Evolutionary conservation across 2,113 vertebrate species (phyloP), one percentile per base, ranked within the genome.

Genomic region (Microcebus tavaratra): DNA sequence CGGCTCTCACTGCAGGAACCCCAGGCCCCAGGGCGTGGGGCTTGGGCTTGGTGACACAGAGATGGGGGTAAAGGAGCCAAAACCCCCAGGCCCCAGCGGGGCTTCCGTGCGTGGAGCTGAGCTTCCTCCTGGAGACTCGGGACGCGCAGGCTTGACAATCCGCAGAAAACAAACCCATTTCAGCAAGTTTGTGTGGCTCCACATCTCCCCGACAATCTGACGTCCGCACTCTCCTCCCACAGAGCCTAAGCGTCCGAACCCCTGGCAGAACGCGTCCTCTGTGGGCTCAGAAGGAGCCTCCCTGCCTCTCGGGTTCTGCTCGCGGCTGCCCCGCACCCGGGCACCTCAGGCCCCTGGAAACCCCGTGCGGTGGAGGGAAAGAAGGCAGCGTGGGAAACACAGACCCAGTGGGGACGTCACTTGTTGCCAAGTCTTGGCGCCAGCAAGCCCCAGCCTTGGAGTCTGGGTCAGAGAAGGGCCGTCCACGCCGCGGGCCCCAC

Each of bases 371-470:
- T 8, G 14, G 8, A 75, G 29, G 23, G 25, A n/a, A 36, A 53
- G 13, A 23, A 1, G 57, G 36, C 14, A 0, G 18, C 21, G 2
- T 25, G 1, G 4, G n/a, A 23, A 12, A 36, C 14, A 0, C 42
- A 2, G 5, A 8, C 27, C 50, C 17, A 6, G 7, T 17, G 23
- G 3, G 11, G 7, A 1, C 0, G 2, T 2, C 0, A 21, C 5
- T 29, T 17, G 8, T 1, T 29, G 76, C 14, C 18, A 4, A 15
- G 6, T 39, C 2, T 8, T 36, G 45, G 23, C 42, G 5, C 8
- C 7, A n/a, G 67, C 3, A 0, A 23, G 86, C 21, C 12, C 36
- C 39, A 48, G n/a, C 73, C 59, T 7, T 23, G 21, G 14, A 25
- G 73, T n/a, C 20, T 39, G 6, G 50, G 27, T 53, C 65, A 55